These are phyloP conservation scores for Neria commutata DNA, from an alignment of 2,888 invertebrate genomes.

Conservation along the genomic window DNA sequence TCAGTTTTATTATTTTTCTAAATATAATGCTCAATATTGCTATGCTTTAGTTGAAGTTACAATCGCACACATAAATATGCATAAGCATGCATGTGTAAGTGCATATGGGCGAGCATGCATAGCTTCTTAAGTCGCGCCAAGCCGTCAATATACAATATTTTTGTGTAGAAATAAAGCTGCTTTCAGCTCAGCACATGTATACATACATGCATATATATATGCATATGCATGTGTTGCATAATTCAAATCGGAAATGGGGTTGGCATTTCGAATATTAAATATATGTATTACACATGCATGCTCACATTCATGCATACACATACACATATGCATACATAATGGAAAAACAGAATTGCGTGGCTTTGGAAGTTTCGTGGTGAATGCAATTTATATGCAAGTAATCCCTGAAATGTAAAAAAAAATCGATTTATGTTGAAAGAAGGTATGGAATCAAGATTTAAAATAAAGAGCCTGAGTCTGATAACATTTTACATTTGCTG, in stretches of 20 bases:
- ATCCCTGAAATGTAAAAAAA: too few species aligned
- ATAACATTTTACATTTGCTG: too few species aligned
- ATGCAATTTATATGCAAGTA: too few species aligned
- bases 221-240: slow-evolving; percentile 7
- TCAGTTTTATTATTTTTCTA: too few species aligned
- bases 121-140: neutral
- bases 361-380: too few species aligned
- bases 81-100: neutral
- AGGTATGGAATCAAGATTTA: too few species aligned
- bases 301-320: neutral
- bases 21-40: too few species aligned
- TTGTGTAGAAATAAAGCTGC: slow-evolving; percentile 5
- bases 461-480: too few species aligned
- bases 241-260: neutral
- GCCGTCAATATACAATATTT: neutral
- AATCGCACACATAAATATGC: neutral
- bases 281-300: neutral
- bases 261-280: neutral
- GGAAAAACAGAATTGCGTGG: too few species aligned
- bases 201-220: slow-evolving; percentile 8
- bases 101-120: neutral
- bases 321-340: too few species aligned
- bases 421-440: too few species aligned
- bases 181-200: slow-evolving; percentile 1
- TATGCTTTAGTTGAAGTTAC: too few species aligned